These are phyloP conservation scores for Siderastrea radians DNA, from an alignment of 92 coral and sea anemone genomes.

Conservation along the genomic window DNA sequence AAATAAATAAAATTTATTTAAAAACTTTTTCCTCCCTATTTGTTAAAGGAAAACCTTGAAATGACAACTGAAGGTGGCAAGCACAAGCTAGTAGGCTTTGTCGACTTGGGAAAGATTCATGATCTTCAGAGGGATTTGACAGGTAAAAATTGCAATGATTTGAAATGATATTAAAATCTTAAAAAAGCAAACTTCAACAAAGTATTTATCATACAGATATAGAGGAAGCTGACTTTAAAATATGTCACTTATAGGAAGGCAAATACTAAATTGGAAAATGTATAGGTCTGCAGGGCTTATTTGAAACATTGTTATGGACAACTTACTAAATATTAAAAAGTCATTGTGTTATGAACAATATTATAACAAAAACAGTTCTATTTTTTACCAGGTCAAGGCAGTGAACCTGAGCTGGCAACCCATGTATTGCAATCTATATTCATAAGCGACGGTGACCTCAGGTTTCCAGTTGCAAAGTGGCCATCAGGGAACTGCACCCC, in stretches of 20 bases:
- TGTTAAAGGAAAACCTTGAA: conserved; percentile 12
- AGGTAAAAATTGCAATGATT: neutral
- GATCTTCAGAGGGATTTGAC: neutral
- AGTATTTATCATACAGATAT: neutral
- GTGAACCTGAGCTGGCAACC: conserved; percentile 45
- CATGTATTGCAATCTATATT: conserved; percentile 65
- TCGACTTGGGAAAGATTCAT: conserved; percentile 2
- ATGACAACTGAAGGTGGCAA: conserved; percentile 11
- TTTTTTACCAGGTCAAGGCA: conserved; percentile 13
- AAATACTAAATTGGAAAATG: too few species aligned
- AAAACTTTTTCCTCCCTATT: too few species aligned
- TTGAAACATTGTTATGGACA: too few species aligned
- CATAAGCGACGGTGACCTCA: conserved; percentile 52
- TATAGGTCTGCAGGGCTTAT: too few species aligned
- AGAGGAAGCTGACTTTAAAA: neutral
- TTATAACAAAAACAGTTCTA: neutral
- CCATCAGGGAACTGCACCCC: conserved; percentile 59
- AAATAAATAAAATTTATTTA: too few species aligned
- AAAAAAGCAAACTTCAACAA: neutral
- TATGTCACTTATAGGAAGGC: neutral
- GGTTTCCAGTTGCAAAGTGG: conserved; percentile 71
- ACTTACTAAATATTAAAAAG: too few species aligned
- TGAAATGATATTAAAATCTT: neutral
- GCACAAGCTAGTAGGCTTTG: conserved; percentile 32
- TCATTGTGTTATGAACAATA: too few species aligned